A percentile compares a stretch with the other conserved stretches of the same genome.
Evolutionary conservation across 2,797 vertebrate species (phyloP).

Genomic region (Acestrorhynchus altus): DNA sequence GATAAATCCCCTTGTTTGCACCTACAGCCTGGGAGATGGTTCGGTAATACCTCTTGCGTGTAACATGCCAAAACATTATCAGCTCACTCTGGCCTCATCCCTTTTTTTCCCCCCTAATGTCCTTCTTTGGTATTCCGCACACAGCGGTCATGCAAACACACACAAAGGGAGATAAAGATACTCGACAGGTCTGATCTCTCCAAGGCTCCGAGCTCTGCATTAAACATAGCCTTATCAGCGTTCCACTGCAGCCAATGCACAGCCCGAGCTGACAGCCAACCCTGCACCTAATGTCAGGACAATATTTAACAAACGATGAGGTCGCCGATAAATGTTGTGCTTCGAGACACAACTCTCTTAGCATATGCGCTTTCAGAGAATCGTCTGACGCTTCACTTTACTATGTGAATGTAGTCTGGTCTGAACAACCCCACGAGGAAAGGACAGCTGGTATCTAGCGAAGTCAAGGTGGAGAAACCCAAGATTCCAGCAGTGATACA

Average conservation of each 20-base stretch:
- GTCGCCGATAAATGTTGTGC: conserved; percentile 49
- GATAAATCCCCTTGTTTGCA: conserved; percentile 12
- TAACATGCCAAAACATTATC: conserved; percentile 33
- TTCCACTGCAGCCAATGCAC: conserved; percentile 37
- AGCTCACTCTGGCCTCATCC: neutral
- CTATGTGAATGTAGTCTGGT: neutral
- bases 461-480: conserved; percentile 10
- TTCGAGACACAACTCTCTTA: conserved; percentile 14
- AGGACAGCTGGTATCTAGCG: neutral
- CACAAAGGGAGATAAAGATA: conserved; percentile 57
- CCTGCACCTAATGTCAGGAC: conserved; percentile 52
- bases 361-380: neutral
- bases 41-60: conserved; percentile 15
- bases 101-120: conserved; percentile 15
- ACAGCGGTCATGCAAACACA: conserved; percentile 33
- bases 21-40: neutral
- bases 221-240: conserved; percentile 57
- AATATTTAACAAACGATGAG: conserved; percentile 62
- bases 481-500: conserved; percentile 35
- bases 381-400: neutral
- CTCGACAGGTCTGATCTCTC: conserved; percentile 56
- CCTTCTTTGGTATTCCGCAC: conserved; percentile 45
- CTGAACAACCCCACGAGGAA: neutral
- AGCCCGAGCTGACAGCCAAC: conserved; percentile 49
- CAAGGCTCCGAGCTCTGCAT: conserved; percentile 47